Conservation (phyloP, 2,797 vertebrate genomes). For the Vipera ursinii region DNA sequence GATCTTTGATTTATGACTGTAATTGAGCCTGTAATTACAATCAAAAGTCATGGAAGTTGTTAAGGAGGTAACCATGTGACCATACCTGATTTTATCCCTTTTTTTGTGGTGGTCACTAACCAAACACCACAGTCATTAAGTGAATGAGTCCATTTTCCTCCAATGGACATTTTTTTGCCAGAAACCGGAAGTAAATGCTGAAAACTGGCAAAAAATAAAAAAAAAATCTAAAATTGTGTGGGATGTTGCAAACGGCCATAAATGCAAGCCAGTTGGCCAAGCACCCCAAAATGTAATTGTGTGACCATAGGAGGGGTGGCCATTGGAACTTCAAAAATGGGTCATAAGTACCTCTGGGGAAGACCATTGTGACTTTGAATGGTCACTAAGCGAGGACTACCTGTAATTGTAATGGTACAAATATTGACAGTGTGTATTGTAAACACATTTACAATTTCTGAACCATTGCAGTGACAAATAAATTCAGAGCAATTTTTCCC, state of each 20-base stretch:
- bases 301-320: not conserved
- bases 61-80: too few relatives aligned
- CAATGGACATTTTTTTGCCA: too few relatives aligned
- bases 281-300: not conserved
- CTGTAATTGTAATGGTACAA: not conserved
- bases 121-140: too few relatives aligned
- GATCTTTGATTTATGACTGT: too few relatives aligned
- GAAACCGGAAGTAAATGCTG: too few relatives aligned
- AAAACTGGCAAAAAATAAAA: too few relatives aligned
- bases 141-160: too few relatives aligned
- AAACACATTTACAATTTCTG: not conserved
- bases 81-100: too few relatives aligned
- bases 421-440: not conserved
- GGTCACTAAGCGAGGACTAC: not conserved
- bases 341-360: not conserved
- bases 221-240: not conserved
- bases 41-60: too few relatives aligned
- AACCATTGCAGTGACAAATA: not conserved
- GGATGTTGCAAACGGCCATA: not conserved
- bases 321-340: not conserved
- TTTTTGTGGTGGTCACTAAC: too few relatives aligned
- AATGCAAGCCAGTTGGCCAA: not conserved
- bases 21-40: too few relatives aligned
- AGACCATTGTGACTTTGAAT: not conserved
- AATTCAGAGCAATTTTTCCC: not conserved